Conservation (phyloP, 2,888 invertebrate genomes). For the Cantharis rustica region DNA sequence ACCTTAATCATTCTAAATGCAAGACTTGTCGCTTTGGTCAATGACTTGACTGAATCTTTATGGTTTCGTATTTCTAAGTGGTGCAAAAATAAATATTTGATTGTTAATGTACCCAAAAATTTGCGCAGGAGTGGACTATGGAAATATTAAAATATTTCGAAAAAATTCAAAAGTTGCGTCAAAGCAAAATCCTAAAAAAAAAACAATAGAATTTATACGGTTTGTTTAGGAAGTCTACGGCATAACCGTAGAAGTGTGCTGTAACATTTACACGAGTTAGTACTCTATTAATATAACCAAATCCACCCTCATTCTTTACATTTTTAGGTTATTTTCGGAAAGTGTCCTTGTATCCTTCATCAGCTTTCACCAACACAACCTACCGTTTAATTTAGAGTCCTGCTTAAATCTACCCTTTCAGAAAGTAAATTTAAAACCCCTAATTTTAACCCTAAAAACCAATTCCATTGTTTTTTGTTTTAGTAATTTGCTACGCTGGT, state of each 20-base stretch:
- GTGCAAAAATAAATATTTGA: constrained; percentile 49
- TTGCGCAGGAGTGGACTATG: no score
- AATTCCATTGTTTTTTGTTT: background rate
- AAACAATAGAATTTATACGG: no score
- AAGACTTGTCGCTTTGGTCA: constrained; percentile 39
- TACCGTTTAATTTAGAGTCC: background rate
- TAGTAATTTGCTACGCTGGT: background rate
- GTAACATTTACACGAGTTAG: no score
- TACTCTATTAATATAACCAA: background rate
- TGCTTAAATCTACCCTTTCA: background rate
- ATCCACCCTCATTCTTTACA: background rate
- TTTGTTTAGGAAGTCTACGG: no score
- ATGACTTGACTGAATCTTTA: constrained; percentile 39
- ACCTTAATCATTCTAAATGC: constrained; percentile 27
- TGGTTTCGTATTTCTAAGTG: constrained; percentile 43
- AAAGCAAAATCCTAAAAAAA: no score
- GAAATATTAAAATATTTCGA: no score
- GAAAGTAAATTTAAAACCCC: background rate
- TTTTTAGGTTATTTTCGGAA: background rate
- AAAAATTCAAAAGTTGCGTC: no score
- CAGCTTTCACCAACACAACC: background rate
- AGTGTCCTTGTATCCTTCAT: background rate
- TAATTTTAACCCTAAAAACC: background rate
- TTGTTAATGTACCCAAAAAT: constrained; percentile 47
- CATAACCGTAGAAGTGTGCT: no score